Base-by-base conservation (phyloP, 2,113 vertebrate genomes). In the Epinephelus fuscoguttatus region DNA sequence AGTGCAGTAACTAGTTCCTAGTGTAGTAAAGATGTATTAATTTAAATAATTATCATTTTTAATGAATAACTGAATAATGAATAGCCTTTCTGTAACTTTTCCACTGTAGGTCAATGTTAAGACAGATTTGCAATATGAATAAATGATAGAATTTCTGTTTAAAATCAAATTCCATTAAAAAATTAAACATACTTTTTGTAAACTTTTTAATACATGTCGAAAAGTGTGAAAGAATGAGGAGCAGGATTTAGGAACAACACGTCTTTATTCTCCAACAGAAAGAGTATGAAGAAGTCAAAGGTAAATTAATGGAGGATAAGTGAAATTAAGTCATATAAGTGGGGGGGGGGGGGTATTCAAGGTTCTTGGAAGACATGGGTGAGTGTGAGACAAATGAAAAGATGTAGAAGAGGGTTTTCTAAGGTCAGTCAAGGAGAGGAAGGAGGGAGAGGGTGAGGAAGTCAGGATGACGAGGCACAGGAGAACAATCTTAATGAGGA, bases 401-500 rank as follows among this genome's bases (percentile, higher is more conserved):
- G 3, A 67, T 47, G n/a, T 25, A 17, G 42, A 60, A 25, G 17
- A 23, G 2, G 33, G 30, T 33, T 68, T 42, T 60, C 49, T 63
- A 63, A 81, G 27, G 50, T 66, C 25, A 27, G 17, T 30, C 18
- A 30, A 23, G 21, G 21, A 17, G 25, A 49, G 45, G 37, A 63
- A 63, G 5, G 11, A 40, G 10, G 4, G 11, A 63, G 19, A n/a
- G 23, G 42, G 62, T 15, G n/a, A 23, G n/a, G 27, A 61, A 61
- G 59, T 61, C 7, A 3, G 27, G 17, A 37, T 37, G 47, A 56
- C 4, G 4, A 40, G 27, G 21, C 15, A 53, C 30, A 42, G 27
- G 55, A 69, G 55, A 66, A 66, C 62, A n/a, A 40, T 73, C 37
- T 67, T 59, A 66, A 72, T 69, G 80, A 70, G 33, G 37, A 25